phyloP scores from a whole-genome alignment of 2,888 invertebrate species.

The Dicranocentrus wangi region DNA sequence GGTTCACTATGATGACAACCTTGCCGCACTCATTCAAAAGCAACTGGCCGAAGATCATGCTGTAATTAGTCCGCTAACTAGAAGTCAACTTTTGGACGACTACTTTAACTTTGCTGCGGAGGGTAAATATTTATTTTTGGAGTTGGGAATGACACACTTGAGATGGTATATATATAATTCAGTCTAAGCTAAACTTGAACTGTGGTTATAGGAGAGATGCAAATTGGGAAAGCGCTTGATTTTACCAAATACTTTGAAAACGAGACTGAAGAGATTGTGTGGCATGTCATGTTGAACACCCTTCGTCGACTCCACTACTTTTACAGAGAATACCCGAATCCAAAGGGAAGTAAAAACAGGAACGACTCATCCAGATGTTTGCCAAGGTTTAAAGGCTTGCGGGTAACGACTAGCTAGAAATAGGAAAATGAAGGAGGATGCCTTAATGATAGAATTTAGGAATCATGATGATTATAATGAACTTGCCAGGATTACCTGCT shows the following conservation, averaged over 20 bases:
- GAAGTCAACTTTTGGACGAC: slow-evolving; percentile 77
- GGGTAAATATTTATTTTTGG: too few species aligned
- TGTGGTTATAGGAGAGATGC: slow-evolving; percentile 56
- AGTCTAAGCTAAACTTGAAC: not conserved
- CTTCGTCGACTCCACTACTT: slow-evolving; percentile 42
- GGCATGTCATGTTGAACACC: slow-evolving; percentile 43
- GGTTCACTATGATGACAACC: slow-evolving; percentile 73
- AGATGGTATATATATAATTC: not conserved
- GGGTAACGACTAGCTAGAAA: slow-evolving; percentile 32
- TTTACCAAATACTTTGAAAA: slow-evolving; percentile 60
- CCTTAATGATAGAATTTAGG: not conserved
- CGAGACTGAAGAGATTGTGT: slow-evolving; percentile 59
- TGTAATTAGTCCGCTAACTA: slow-evolving; percentile 74
- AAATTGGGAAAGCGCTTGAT: slow-evolving; percentile 36
- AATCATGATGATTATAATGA: not conserved
- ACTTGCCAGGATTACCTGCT: slow-evolving; percentile 55
- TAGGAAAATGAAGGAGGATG: too few species aligned
- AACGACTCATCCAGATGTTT: not conserved
- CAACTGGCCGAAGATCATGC: slow-evolving; percentile 74
- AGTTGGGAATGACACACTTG: not conserved
- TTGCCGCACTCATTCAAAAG: slow-evolving; percentile 71
- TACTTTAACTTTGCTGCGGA: slow-evolving; percentile 73
- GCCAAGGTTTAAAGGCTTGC: slow-evolving; percentile 44
- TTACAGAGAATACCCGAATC: slow-evolving; percentile 43
- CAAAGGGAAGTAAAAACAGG: not conserved